Evolutionary conservation across 2,888 invertebrate genomes (phyloP).

Genomic region (Cephus runcator): DNA sequence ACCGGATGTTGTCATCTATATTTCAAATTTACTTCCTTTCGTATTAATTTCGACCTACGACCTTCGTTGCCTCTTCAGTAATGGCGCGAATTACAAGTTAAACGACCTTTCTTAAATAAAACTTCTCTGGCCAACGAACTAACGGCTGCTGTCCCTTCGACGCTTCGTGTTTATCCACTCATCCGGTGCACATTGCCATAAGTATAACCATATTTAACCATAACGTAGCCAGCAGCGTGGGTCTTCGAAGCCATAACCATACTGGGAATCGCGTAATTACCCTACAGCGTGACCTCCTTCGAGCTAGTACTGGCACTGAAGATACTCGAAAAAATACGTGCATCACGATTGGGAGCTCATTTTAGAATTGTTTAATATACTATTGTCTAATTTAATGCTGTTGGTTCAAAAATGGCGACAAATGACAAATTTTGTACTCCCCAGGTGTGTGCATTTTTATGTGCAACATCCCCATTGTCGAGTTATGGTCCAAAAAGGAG

Average conservation of each 20-base stretch:
- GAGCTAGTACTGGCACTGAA: background rate
- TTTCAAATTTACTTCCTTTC: background rate
- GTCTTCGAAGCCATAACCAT: constrained; percentile 1
- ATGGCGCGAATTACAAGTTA: background rate
- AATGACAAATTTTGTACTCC: too few relatives aligned
- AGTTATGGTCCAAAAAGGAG: too few relatives aligned
- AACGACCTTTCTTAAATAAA: background rate
- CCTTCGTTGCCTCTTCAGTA: background rate
- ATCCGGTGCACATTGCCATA: background rate
- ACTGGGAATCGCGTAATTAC: background rate
- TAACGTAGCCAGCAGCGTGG: background rate
- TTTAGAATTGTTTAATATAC: too few relatives aligned
- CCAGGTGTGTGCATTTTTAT: too few relatives aligned
- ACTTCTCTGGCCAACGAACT: background rate
- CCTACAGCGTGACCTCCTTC: background rate
- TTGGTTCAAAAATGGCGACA: too few relatives aligned
- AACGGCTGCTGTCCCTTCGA: background rate
- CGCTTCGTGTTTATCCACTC: background rate
- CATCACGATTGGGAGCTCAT: too few relatives aligned
- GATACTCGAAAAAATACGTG: background rate
- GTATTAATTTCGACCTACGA: background rate
- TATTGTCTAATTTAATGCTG: too few relatives aligned
- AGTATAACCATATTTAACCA: constrained; percentile 9
- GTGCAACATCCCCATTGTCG: too few relatives aligned
- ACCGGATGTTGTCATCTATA: background rate